Base-by-base conservation (phyloP, 2,113 vertebrate species). In the Ceratotherium simum region DNA sequence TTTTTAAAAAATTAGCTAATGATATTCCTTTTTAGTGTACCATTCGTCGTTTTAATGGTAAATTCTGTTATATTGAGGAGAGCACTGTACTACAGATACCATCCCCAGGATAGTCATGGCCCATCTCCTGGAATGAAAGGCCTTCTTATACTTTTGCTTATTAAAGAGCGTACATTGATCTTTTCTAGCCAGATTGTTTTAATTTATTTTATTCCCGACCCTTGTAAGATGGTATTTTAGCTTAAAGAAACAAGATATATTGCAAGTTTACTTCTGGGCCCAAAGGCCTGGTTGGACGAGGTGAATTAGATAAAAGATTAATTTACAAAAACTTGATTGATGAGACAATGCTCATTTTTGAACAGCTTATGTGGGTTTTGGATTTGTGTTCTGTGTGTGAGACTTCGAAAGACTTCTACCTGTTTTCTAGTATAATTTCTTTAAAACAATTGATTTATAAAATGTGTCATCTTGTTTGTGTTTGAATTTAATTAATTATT, bases 291-390 rank as follows among this genome's bases (percentile, higher is more conserved):
- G 51, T 80, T 79, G 42, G 94, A 86, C 81, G 39, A 95, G n/a
- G 42, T 82, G 88, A 95, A 75, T 97, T 27, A 64, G 84, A 56
- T 95, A 42, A 70, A 96, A 96, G n/a, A 33, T 83, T 80, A 82
- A 80, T 83, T 60, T 90, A 23, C 56, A 78, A 42, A 87, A 91
- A 54, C n/a, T 96, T 88, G 81, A 79, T 81, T 46, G 36, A 51
- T 84, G 76, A 96, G 67, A 82, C 93, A 96, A 92, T 82, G 60
- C 39, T 95, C 39, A 25, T 80, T 89, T 83, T 78, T 0, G 16
- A 80, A 58, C 16, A 33, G 18, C 54, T 93, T 79, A 39, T 90
- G 56, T 81, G 65, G 42, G 18, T 79, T 95, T 95, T 83, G 67
- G 73, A 79, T 86, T 92, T 87, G 46, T n/a, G 18, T 94, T 96